Percentiles rank a stretch among this genome's conserved stretches.
phyloP scores from a whole-genome alignment of 2,888 invertebrate genomes.

The Dryadula phaetusa region DNA sequence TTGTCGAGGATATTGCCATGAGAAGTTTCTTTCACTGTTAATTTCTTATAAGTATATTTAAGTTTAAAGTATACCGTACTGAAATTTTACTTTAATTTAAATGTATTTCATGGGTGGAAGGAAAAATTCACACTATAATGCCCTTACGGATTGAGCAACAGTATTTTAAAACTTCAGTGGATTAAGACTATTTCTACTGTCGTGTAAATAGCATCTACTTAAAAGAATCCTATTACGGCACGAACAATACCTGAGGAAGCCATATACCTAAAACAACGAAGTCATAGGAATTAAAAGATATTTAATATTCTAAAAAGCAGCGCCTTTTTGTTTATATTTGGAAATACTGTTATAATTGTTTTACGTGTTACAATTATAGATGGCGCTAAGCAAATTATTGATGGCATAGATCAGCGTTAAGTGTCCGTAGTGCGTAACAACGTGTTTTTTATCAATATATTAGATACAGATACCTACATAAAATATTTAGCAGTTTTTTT shows the following conservation, averaged over 20 bases:
- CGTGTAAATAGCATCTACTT: constrained; percentile 28
- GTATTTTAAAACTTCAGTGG: constrained; percentile 3
- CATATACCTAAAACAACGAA: constrained; percentile 25
- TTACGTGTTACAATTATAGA: background rate
- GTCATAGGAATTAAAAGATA: constrained; percentile 21
- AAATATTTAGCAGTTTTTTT: too few relatives aligned
- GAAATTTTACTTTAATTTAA: too few relatives aligned
- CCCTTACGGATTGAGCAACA: background rate
- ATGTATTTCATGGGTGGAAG: background rate
- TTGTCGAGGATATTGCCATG: background rate
- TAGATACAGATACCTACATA: too few relatives aligned
- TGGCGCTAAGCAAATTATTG: background rate
- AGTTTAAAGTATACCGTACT: too few relatives aligned
- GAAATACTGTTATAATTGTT: background rate
- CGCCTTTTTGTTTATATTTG: background rate
- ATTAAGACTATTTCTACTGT: constrained; percentile 25
- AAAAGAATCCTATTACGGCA: constrained; percentile 32
- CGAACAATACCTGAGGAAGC: constrained; percentile 30
- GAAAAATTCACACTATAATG: background rate
- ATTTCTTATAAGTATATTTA: too few relatives aligned
- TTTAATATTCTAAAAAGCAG: constrained; percentile 10
- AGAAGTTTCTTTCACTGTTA: too few relatives aligned
- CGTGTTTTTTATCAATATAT: background rate
- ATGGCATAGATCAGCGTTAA: background rate
- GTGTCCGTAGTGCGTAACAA: background rate